Percentiles rank a stretch among this genome's conserved stretches.
Conservation (phyloP, 2,797 vertebrate species). For the Periophthalmus magnuspinnatus region DNA sequence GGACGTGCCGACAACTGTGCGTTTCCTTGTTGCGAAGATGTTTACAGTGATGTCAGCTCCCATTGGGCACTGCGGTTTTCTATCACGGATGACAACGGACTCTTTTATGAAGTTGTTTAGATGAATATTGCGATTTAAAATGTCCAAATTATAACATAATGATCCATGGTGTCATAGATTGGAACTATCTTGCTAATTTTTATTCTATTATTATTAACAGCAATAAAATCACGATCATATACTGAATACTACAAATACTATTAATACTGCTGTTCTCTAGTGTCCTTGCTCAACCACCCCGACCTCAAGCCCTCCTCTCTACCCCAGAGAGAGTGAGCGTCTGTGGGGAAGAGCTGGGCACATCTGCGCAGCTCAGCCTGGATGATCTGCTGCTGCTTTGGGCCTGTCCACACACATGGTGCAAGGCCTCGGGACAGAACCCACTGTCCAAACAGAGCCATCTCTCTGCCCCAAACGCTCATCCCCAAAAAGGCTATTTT, state of each 20-base stretch:
- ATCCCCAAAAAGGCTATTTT: background rate
- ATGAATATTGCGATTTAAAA: no score
- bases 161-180: no score
- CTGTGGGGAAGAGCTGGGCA: background rate
- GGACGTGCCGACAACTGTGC: no score
- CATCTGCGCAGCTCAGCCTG: background rate
- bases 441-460: background rate
- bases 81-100: no score
- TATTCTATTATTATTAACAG: background rate
- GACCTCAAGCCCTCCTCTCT: background rate
- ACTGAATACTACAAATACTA: background rate
- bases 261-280: background rate
- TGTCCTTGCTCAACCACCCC: background rate
- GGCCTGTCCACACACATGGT: conserved; percentile 1
- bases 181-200: no score
- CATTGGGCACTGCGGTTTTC: no score
- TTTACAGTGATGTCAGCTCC: no score
- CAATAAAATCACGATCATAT: background rate
- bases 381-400: background rate
- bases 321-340: background rate
- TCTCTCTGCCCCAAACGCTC: background rate
- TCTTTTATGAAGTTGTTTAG: no score
- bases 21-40: no score
- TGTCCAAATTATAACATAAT: no score
- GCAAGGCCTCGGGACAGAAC: background rate